Conservation (phyloP, 2,113 vertebrate genomes). For the Leptosomus discolor region DNA sequence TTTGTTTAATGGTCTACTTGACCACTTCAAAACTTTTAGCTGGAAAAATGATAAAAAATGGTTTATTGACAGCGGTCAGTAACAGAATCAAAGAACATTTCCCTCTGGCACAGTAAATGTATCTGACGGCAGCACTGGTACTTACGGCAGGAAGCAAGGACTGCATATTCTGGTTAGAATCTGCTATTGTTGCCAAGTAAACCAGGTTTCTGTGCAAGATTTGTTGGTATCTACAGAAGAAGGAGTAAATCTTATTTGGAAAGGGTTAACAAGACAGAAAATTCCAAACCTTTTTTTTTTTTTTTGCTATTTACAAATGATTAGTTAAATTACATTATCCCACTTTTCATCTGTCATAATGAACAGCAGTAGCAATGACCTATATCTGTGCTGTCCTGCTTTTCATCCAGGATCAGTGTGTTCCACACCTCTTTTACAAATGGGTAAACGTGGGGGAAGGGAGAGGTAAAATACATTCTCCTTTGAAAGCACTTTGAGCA, state of each 20-base stretch:
- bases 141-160: constrained; percentile 93
- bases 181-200: constrained; percentile 96
- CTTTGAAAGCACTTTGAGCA: not conserved
- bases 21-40: not conserved
- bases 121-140: not conserved
- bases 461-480: not conserved
- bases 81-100: not conserved
- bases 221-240: constrained; percentile 90
- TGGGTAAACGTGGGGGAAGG: not conserved
- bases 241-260: constrained; percentile 23
- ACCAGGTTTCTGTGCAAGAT: constrained; percentile 97
- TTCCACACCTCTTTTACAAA: not conserved
- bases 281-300: not conserved
- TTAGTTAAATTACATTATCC: not conserved
- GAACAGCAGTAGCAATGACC: not conserved
- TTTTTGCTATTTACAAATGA: not conserved
- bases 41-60: not conserved
- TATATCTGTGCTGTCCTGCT: not conserved
- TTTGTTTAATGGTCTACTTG: not conserved
- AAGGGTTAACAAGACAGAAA: not conserved
- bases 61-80: not conserved
- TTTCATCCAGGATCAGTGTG: not conserved
- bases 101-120: not conserved
- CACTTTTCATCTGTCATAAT: not conserved
- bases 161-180: constrained; percentile 98